Percentiles rank a stretch among this genome's conserved stretches.
Conservation (phyloP, 1,140 invertebrate genomes). For the Musca domestica region DNA sequence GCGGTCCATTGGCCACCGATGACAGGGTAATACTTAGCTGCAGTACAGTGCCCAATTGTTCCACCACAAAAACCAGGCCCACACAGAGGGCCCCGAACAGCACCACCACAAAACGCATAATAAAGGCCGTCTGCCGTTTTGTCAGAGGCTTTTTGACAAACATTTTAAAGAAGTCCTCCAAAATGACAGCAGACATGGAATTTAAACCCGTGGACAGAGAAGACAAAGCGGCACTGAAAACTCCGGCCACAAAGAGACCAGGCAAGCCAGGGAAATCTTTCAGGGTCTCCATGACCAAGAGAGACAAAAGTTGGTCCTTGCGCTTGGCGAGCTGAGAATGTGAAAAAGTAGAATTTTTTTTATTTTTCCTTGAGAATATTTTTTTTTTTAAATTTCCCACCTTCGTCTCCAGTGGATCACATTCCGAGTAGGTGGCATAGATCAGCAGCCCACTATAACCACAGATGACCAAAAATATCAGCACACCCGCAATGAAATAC, state of each 20-base stretch:
- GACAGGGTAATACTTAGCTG: conserved; percentile 65
- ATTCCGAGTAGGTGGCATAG: conserved; percentile 79
- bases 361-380: background rate
- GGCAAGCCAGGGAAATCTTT: conserved; percentile 72
- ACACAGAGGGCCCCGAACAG: conserved; percentile 67
- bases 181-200: conserved; percentile 85
- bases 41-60: conserved; percentile 63
- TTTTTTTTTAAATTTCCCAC: conserved; percentile 25
- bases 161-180: conserved; percentile 75
- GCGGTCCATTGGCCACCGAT: conserved; percentile 70
- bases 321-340: conserved; percentile 61
- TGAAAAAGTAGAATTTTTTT: background rate
- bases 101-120: conserved; percentile 70
- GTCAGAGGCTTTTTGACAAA: conserved; percentile 62
- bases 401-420: conserved; percentile 78
- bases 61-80: conserved; percentile 62
- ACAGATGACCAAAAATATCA: conserved; percentile 63
- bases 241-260: conserved; percentile 79
- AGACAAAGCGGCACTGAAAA: conserved; percentile 84
- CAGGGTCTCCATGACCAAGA: conserved; percentile 79
- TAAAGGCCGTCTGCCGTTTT: conserved; percentile 62
- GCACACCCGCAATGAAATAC: conserved; percentile 68
- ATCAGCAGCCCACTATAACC: conserved; percentile 79
- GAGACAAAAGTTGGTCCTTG: conserved; percentile 72
- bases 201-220: conserved; percentile 88